A percentile compares a stretch with the other conserved stretches of the same genome.
Evolutionary conservation across 2,113 vertebrate genomes (phyloP).

Genomic region (Xiphophorus maculatus): DNA sequence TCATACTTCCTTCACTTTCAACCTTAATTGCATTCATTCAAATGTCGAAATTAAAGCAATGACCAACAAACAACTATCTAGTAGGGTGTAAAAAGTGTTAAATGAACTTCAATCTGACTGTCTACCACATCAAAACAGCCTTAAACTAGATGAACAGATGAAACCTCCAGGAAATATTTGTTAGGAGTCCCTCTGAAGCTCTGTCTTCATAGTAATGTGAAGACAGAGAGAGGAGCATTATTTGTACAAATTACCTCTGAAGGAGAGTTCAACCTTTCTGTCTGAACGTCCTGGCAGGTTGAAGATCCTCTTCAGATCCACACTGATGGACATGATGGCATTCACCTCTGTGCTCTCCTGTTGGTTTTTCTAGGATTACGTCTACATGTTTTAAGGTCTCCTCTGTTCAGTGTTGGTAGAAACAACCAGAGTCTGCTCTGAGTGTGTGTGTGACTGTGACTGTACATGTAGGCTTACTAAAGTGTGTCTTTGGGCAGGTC

Average conservation of each 20-base stretch:
- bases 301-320: slow-evolving; percentile 80
- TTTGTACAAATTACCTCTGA: slow-evolving; percentile 80
- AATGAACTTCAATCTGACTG: no score
- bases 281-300: slow-evolving; percentile 85
- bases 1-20: no score
- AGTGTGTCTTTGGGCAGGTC: slow-evolving; percentile 55
- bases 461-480: slow-evolving; percentile 8
- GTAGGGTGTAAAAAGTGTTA: no score
- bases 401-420: neutral
- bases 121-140: neutral
- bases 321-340: slow-evolving; percentile 85
- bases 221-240: neutral
- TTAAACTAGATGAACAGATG: no score
- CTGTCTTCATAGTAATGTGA: neutral
- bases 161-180: no score
- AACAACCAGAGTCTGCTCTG: neutral
- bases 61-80: no score
- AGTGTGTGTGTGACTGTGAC: slow-evolving; percentile 10
- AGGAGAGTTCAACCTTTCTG: slow-evolving; percentile 85
- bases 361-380: neutral
- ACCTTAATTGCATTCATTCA: no score
- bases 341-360: neutral
- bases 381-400: neutral
- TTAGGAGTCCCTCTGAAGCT: no score
- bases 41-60: no score